Percentiles rank a stretch among this genome's conserved stretches.
These are phyloP conservation scores for Microtus pennsylvanicus DNA, from an alignment of 2,113 vertebrate species.

Conservation along the genomic window DNA sequence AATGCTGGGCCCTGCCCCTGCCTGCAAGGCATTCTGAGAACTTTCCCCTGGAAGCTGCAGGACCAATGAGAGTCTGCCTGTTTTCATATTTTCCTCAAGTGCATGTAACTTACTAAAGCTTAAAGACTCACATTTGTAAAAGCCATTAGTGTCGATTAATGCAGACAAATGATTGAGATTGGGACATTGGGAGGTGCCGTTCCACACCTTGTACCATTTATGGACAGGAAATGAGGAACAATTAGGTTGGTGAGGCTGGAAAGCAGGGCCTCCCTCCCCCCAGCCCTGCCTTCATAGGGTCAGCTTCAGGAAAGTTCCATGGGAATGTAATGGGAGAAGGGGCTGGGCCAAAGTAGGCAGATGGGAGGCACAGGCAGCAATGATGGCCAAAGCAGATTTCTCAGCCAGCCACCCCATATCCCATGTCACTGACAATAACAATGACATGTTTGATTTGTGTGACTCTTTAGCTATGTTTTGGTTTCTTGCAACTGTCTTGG, in stretches of 20 bases:
- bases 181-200: slow-evolving; percentile 80
- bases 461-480: not conserved
- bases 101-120: slow-evolving; percentile 68
- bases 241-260: slow-evolving; percentile 87
- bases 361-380: slow-evolving; percentile 20
- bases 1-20: slow-evolving; percentile 64
- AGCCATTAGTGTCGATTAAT: slow-evolving; percentile 84
- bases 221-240: slow-evolving; percentile 89
- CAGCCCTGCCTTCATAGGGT: slow-evolving; percentile 75
- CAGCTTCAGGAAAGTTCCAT: slow-evolving; percentile 79
- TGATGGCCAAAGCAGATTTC: slow-evolving; percentile 41
- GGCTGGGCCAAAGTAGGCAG: not conserved
- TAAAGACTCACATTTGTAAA: slow-evolving; percentile 83
- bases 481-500: not conserved
- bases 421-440: not conserved
- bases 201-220: slow-evolving; percentile 89
- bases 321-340: slow-evolving; percentile 74
- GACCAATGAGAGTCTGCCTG: slow-evolving; percentile 61
- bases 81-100: slow-evolving; percentile 74
- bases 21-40: slow-evolving; percentile 67
- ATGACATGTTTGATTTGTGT: not conserved
- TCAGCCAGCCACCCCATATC: not conserved
- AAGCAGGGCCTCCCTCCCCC: not conserved
- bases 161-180: slow-evolving; percentile 88
- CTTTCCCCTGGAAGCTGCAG: slow-evolving; percentile 63